Conservation (phyloP, 2,797 vertebrate species). For the Coregonus sp. region DNA sequence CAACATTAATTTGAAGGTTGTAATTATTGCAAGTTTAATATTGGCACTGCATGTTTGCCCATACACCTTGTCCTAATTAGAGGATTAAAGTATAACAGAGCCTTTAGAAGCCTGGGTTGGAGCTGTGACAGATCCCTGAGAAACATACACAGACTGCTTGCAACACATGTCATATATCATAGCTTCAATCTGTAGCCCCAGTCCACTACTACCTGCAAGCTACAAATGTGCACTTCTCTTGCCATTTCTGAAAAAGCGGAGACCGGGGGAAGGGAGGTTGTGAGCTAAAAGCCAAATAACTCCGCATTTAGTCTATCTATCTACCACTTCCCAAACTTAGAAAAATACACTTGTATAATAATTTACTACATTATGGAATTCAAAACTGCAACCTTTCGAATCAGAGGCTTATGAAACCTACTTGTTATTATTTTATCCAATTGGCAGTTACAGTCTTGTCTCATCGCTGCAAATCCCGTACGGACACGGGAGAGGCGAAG, state of each 20-base stretch:
- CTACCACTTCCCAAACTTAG: conserved; percentile 53
- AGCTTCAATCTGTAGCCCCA: conserved; percentile 77
- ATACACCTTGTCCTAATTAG: conserved; percentile 72
- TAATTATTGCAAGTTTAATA: conserved; percentile 11
- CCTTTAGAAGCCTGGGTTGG: conserved; percentile 70
- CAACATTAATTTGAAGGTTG: not conserved
- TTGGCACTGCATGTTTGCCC: conserved; percentile 48
- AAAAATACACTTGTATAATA: conserved; percentile 44
- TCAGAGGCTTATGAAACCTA: no score
- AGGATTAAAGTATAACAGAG: conserved; percentile 73
- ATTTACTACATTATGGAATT: conserved; percentile 41
- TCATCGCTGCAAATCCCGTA: no score
- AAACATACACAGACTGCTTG: conserved; percentile 78
- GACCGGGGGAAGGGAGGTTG: conserved; percentile 38
- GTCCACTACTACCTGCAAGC: conserved; percentile 73
- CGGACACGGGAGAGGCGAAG: no score
- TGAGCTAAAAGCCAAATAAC: conserved; percentile 65
- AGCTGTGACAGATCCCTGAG: conserved; percentile 77
- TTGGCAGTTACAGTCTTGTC: no score
- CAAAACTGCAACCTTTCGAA: conserved; percentile 7
- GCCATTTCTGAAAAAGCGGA: conserved; percentile 66
- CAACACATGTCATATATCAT: conserved; percentile 84
- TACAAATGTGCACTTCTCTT: conserved; percentile 77
- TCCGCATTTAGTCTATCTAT: conserved; percentile 71
- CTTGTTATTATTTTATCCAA: no score